Percentiles rank a stretch among this genome's conserved stretches.
phyloP scores from a whole-genome alignment of 1,140 invertebrate species.

The Papilio polytes region DNA sequence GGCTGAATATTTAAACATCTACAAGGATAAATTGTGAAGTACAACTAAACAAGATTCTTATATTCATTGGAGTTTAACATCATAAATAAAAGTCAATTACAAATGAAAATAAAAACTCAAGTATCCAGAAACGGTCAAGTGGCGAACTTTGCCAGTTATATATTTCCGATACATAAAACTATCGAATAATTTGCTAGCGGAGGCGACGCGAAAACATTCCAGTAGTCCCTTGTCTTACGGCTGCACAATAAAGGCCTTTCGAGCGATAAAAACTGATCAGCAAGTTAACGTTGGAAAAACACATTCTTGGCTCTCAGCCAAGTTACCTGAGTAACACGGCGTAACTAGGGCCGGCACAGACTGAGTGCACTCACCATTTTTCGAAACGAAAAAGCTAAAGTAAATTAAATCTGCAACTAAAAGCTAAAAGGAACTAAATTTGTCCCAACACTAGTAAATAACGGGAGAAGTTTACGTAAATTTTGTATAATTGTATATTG shows the following conservation, averaged over 20 bases:
- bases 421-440: constrained; percentile 9
- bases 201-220: constrained; percentile 46
- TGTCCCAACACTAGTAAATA: neutral
- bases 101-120: constrained; percentile 8
- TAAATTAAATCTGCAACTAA: constrained; percentile 15
- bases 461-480: neutral
- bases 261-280: constrained; percentile 84
- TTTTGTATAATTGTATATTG: neutral
- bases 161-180: constrained; percentile 81
- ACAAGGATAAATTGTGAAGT: too few relatives aligned
- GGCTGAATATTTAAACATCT: neutral
- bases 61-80: neutral
- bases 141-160: constrained; percentile 79
- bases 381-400: constrained; percentile 15
- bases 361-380: constrained; percentile 18
- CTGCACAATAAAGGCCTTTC: constrained; percentile 80
- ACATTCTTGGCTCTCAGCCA: constrained; percentile 80
- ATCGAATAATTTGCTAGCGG: constrained; percentile 74
- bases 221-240: constrained; percentile 52
- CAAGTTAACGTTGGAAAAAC: constrained; percentile 81
- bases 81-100: neutral
- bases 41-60: too few relatives aligned
- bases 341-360: constrained; percentile 1
- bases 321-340: constrained; percentile 65
- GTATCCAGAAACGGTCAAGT: constrained; percentile 40